Conservation (phyloP, 2,888 invertebrate genomes). For the Erpobdella octoculata region DNA sequence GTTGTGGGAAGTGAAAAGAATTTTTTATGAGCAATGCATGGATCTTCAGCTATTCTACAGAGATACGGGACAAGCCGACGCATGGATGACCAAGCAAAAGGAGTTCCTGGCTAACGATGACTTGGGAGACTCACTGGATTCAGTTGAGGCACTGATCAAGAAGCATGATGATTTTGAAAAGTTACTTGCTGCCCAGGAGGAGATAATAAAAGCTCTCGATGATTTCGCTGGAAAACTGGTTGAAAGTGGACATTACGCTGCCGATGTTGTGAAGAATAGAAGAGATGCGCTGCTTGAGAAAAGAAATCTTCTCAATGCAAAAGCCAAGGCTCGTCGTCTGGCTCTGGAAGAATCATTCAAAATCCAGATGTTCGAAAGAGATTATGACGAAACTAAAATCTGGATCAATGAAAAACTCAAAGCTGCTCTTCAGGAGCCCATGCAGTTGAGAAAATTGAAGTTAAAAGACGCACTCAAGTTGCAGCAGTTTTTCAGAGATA, state of each 20-base stretch:
- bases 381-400: slow-evolving; percentile 95
- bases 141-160: slow-evolving; percentile 92
- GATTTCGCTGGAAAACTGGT: slow-evolving; percentile 96
- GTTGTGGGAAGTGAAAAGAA: slow-evolving; percentile 90
- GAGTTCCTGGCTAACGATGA: slow-evolving; percentile 96
- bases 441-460: too few relatives aligned
- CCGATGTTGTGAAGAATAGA: slow-evolving; percentile 90
- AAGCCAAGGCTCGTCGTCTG: slow-evolving; percentile 75
- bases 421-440: too few relatives aligned
- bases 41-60: slow-evolving; percentile 95
- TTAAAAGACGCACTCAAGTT: too few relatives aligned
- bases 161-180: slow-evolving; percentile 99
- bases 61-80: slow-evolving; percentile 96
- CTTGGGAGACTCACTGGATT: slow-evolving; percentile 92
- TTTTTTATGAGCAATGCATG: slow-evolving; percentile 98
- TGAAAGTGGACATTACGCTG: slow-evolving; percentile 94
- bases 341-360: slow-evolving; percentile 88
- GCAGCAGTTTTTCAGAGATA: too few relatives aligned
- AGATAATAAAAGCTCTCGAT: slow-evolving; percentile 94
- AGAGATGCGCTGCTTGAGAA: slow-evolving; percentile 79
- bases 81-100: slow-evolving; percentile 99
- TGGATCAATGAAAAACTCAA: slow-evolving; percentile 99
- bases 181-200: slow-evolving; percentile 93
- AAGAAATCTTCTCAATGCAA: slow-evolving; percentile 77
- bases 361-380: slow-evolving; percentile 92